A percentile compares a stretch with the other conserved stretches of the same genome.
Conservation (phyloP, 2,888 invertebrate species). For the Amphipyra tragopoginis region DNA sequence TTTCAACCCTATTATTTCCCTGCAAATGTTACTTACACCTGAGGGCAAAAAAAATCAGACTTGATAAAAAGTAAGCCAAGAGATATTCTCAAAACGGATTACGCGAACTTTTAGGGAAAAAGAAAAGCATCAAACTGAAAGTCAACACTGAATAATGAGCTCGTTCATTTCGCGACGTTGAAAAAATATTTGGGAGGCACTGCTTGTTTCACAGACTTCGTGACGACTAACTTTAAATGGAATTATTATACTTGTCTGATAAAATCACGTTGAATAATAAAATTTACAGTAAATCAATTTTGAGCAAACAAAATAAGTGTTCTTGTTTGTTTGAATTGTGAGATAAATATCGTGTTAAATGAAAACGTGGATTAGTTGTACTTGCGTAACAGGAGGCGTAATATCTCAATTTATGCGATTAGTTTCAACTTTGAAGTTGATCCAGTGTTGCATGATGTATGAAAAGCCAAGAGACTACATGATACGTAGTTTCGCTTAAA, state of each 20-base stretch:
- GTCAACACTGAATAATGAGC: constrained; percentile 70
- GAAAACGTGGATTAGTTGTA: background rate
- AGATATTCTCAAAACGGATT: constrained; percentile 65
- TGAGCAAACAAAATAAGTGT: constrained; percentile 19
- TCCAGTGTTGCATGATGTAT: background rate
- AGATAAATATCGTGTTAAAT: constrained; percentile 10
- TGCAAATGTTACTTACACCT: constrained; percentile 17
- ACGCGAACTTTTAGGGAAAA: constrained; percentile 59
- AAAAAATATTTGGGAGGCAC: constrained; percentile 59
- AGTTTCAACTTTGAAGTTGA: constrained; percentile 9
- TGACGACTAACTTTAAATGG: constrained; percentile 60
- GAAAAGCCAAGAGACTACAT: constrained; percentile 26
- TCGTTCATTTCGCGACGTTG: constrained; percentile 55
- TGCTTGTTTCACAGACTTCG: constrained; percentile 52
- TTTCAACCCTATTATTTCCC: constrained; percentile 4
- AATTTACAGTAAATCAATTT: constrained; percentile 49
- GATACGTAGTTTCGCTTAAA: constrained; percentile 42
- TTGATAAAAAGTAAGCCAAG: constrained; percentile 43
- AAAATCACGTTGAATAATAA: constrained; percentile 53
- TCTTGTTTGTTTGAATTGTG: constrained; percentile 20
- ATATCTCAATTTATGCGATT: constrained; percentile 9
- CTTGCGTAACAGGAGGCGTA: background rate
- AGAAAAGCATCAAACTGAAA: constrained; percentile 65
- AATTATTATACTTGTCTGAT: constrained; percentile 58
- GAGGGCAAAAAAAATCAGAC: constrained; percentile 27